Conservation (phyloP, 2,888 invertebrate species). For the Sesia bembeciformis region DNA sequence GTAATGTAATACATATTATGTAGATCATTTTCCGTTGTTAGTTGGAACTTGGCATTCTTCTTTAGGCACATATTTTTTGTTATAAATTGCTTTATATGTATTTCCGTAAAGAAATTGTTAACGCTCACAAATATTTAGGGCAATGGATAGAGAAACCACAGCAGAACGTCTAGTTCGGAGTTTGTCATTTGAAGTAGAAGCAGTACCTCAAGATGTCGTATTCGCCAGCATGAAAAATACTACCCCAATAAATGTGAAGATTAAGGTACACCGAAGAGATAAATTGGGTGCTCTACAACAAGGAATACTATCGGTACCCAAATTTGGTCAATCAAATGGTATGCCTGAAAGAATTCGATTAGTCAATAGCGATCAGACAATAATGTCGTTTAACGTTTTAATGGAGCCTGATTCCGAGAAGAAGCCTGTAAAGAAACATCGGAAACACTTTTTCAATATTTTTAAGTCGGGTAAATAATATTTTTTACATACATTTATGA, state of each 20-base stretch:
- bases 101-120: background rate
- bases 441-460: slow-evolving; percentile 28
- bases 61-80: background rate
- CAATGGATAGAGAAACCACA: slow-evolving; percentile 24
- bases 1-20: too few relatives aligned
- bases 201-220: slow-evolving; percentile 27
- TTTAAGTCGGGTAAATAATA: slow-evolving; percentile 24
- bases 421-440: slow-evolving; percentile 23
- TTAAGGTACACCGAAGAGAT: slow-evolving; percentile 44
- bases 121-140: background rate
- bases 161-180: slow-evolving; percentile 33
- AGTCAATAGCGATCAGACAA: slow-evolving; percentile 51
- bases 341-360: slow-evolving; percentile 29
- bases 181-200: slow-evolving; percentile 47
- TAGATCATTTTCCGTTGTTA: background rate
- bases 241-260: slow-evolving; percentile 45
- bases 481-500: background rate
- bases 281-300: slow-evolving; percentile 15
- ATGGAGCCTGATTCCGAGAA: slow-evolving; percentile 28
- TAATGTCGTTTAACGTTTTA: slow-evolving; percentile 50
- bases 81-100: background rate
- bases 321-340: slow-evolving; percentile 13
- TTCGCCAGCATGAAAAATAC: slow-evolving; percentile 17
- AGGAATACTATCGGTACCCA: slow-evolving; percentile 30
- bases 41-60: background rate